Base-by-base conservation (phyloP, 2,888 invertebrate species). In the Xanthia togata region DNA sequence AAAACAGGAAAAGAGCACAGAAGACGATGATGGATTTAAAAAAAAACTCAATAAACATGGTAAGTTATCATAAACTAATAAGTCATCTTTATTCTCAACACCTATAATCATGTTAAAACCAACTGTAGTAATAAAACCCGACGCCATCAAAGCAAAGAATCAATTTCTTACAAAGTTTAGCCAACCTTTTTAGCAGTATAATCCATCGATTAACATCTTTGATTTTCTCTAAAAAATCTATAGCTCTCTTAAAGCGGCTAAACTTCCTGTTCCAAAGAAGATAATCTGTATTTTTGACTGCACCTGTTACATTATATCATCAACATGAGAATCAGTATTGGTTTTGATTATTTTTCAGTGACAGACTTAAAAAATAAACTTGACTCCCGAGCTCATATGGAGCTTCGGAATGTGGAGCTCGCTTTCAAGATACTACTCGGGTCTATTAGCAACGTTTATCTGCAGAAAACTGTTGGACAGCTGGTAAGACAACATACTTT, bases 381-480 rank as follows among this genome's bases (percentile, higher is more conserved):
- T 23, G 95, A 96, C 64, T 76, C 87, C 0, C 86, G 90, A 3
- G 85, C 88, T 2, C 87, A 93, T 23, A 93, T 94, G 93, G 93
- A 95, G 75, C 81, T 92, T 1, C 84, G 92, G 4, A 93, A 94
- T 64, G 77, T 96, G 2, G 96, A 96, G 75, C 73, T 96, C 4
- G 93, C 94, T 0, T 96, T 94, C 85, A 95, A 94, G 83, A 93
- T 96, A 73, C 86, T 96, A 0, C 81, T 95, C 0, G 92, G 91
- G 1, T 92, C 94, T 3, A 91, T 95, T 60, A 93, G 89, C 57
- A 88, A 84, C 3, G 82, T 81, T 17, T 89, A 94, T 70, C 87
- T 96, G 67, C 87, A 94, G 60, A 96, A 94, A 89, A 95, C 96
- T 65, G 81, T 96, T 12, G 95, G 95, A 44, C 92, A 96, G 76